Evolutionary conservation across 37 sponge, comb jelly and placozoan species (phyloP), one percentile per base, ranked within the genome.

Genomic region (Aplysina aerophoba): DNA sequence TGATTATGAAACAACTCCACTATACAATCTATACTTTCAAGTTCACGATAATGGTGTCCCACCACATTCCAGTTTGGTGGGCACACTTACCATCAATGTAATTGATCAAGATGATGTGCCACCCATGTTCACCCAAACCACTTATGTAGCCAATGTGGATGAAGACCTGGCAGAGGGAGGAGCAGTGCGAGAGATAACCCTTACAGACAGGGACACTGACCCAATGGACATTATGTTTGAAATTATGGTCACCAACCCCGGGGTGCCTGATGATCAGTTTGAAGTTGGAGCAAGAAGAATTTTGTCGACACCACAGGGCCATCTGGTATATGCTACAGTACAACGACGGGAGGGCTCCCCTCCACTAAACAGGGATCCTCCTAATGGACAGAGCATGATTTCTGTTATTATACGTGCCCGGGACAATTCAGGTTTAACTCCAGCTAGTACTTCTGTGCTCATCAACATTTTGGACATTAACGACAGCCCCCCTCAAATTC

Each of bases 51-150:
- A 39, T n/a, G 71, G 71, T 15, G 27, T 27, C 12, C 38, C 90
- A 35, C 66, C 85, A 19, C 73, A 73, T 54, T 22, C 75, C 55
- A 66, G 35, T 14, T 81, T 57, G 8, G 80, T 62, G 59, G 88
- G 83, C 5, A 69, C n/a, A 4, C 73, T 95, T 2, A 80, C 65
- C 50, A 89, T 95, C 31, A 63, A 4, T 19, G 19, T 95, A 12
- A 38, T 56, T 55, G 88, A 95, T 85, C 88, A 66, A 15, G 87
- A 95, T 87, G 92, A 92, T 79, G 83, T 77, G 3, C 41, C 89
- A 20, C 93, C 95, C 22, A 1, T 19, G 21, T 83, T 91, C 34
- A 59, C 30, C 16, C 88, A 83, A 11, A 19, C 40, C 15, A 19
- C 54, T 17, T 80, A 64, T 28, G 34, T 22, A 20, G 65, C 84